phyloP scores from a whole-genome alignment of 1,140 invertebrate genomes.

The Magallana ariakensis region DNA sequence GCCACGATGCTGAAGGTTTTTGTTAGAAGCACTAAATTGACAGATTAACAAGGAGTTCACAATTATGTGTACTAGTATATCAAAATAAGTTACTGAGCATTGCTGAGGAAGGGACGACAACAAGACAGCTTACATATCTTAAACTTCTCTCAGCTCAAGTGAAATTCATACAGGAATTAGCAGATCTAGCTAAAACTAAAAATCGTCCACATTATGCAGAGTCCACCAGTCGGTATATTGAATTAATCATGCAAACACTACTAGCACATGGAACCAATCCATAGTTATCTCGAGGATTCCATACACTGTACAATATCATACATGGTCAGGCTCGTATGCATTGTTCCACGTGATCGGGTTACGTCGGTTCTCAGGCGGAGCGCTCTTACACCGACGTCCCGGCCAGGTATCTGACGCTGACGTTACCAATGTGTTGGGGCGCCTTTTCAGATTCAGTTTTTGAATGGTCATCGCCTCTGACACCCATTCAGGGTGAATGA shows the following conservation, averaged over 20 bases:
- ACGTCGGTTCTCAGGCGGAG: constrained; percentile 65
- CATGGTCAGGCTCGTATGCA: not conserved
- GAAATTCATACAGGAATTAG: too few species aligned
- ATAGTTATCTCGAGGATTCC: not conserved
- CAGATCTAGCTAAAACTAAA: too few species aligned
- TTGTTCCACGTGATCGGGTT: constrained; percentile 69
- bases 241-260: not conserved
- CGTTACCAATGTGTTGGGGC: constrained; percentile 60
- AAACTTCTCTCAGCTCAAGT: too few species aligned
- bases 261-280: not conserved
- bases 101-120: too few species aligned
- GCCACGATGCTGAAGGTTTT: too few species aligned
- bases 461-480: constrained; percentile 71
- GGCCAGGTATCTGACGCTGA: constrained; percentile 59
- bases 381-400: constrained; percentile 67
- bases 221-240: too few species aligned
- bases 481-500: constrained; percentile 75
- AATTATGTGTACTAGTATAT: too few species aligned
- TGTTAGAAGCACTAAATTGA: too few species aligned
- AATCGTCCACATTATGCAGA: too few species aligned
- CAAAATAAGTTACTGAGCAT: too few species aligned
- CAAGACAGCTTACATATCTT: too few species aligned
- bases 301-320: not conserved
- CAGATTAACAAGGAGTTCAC: too few species aligned
- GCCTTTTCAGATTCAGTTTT: constrained; percentile 61